Conservation (phyloP, 2,113 vertebrate genomes). For the Dissostichus mawsoni region DNA sequence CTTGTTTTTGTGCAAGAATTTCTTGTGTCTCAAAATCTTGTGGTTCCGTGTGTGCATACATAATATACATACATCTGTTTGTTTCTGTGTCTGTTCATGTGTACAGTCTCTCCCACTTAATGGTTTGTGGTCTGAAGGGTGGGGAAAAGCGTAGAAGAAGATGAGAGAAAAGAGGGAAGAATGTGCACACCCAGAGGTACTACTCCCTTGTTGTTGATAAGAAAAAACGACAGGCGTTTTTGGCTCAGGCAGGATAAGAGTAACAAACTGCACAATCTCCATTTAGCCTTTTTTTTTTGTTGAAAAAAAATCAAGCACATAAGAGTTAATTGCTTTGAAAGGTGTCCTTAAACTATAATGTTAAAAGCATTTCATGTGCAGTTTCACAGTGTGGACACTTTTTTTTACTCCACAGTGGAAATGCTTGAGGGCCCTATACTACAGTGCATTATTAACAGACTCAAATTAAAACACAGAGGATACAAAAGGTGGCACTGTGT, state of each 20-base stretch:
- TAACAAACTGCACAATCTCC: not conserved
- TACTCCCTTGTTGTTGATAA: slow-evolving; percentile 37
- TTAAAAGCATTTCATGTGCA: no score
- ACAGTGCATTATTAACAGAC: no score
- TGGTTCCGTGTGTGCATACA: not conserved
- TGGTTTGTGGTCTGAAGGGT: slow-evolving; percentile 37
- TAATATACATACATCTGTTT: slow-evolving; percentile 3
- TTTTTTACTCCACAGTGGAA: no score
- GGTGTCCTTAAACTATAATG: no score
- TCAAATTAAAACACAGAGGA: no score
- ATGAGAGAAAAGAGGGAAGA: not conserved
- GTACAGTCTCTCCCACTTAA: slow-evolving; percentile 12
- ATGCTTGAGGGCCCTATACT: no score
- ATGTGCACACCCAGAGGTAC: not conserved
- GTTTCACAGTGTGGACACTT: no score
- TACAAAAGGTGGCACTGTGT: no score
- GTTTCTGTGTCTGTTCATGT: not conserved
- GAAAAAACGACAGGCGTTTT: not conserved
- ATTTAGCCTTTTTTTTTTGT: not conserved
- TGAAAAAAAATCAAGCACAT: no score
- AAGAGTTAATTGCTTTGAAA: no score
- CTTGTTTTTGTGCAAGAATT: slow-evolving; percentile 6
- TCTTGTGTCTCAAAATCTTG: not conserved
- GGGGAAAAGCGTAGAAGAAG: not conserved
- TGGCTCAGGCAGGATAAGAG: not conserved